Evolutionary conservation across 2,888 invertebrate genomes (phyloP).

Genomic region (Drosophila mimetica): DNA sequence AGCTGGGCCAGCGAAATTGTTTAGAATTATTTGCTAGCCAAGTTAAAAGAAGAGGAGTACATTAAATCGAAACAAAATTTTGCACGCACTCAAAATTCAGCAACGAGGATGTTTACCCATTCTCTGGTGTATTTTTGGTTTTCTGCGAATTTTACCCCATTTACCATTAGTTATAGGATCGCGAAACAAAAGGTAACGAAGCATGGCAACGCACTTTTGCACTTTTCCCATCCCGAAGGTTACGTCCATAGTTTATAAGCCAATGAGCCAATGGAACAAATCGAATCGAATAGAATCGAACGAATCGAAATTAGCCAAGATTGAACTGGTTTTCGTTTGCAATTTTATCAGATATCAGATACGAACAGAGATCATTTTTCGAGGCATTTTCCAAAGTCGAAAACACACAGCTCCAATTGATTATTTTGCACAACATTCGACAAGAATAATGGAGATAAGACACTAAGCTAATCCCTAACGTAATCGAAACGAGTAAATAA

Average conservation of each 20-base stretch:
- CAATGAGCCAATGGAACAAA: constrained; percentile 67
- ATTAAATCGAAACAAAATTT: constrained; percentile 28
- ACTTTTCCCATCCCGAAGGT: constrained; percentile 85
- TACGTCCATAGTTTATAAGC: constrained; percentile 85
- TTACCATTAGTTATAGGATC: constrained; percentile 35
- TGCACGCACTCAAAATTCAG: constrained; percentile 38
- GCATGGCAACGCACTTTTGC: constrained; percentile 82
- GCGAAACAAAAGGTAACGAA: constrained; percentile 49
- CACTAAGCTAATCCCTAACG: constrained; percentile 44
- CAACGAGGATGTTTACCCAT: constrained; percentile 16
- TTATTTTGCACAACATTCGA: constrained; percentile 54
- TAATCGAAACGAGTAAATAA: constrained; percentile 55
- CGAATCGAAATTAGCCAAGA: constrained; percentile 43
- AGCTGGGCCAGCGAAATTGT: constrained; percentile 53
- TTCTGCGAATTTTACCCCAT: constrained; percentile 27
- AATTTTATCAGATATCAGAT: constrained; percentile 23
- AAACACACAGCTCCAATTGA: constrained; percentile 11
- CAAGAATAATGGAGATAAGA: constrained; percentile 32
- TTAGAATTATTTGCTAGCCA: constrained; percentile 64
- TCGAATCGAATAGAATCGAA: constrained; percentile 42
- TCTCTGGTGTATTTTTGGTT: constrained; percentile 17
- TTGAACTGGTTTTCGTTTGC: constrained; percentile 38
- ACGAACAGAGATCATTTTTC: constrained; percentile 40
- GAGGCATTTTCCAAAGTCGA: constrained; percentile 23
- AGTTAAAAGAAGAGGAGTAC: not conserved